These are phyloP conservation scores for Scrobipalpa atriplicella DNA, from an alignment of 2,888 invertebrate genomes.

Conservation along the genomic window DNA sequence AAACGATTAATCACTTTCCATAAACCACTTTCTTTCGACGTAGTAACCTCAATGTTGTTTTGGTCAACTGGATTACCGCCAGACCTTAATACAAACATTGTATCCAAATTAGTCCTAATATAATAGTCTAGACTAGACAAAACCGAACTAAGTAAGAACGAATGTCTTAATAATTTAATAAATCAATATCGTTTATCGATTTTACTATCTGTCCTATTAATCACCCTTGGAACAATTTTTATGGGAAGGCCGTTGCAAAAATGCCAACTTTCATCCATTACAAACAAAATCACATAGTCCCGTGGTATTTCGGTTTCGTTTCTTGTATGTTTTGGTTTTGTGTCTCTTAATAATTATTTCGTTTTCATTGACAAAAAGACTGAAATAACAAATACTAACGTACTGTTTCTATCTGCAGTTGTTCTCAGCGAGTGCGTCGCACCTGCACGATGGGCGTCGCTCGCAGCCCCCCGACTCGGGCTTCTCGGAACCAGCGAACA, in stretches of 20 bases:
- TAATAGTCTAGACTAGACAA: not conserved
- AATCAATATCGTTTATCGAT: not conserved
- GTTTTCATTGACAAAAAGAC: not conserved
- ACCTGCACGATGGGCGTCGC: constrained; percentile 69
- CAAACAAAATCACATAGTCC: too few species aligned
- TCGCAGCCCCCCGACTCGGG: constrained; percentile 71
- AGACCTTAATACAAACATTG: constrained; percentile 17
- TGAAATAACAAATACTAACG: not conserved
- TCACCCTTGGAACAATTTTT: not conserved
- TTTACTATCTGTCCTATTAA: not conserved
- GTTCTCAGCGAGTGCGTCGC: constrained; percentile 71
- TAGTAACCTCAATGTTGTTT: not conserved
- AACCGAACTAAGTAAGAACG: not conserved
- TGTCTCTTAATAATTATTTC: not conserved
- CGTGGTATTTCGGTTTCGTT: too few species aligned
- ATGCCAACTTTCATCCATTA: not conserved
- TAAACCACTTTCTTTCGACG: not conserved
- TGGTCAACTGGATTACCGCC: constrained; percentile 16
- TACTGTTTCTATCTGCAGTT: constrained; percentile 49
- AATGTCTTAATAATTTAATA: not conserved
- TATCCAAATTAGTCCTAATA: constrained; percentile 1
- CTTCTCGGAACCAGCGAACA: constrained; percentile 73
- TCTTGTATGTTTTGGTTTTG: too few species aligned
- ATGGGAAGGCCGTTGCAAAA: not conserved
- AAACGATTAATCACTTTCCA: not conserved